Conservation (phyloP, 1,140 invertebrate genomes). For the Papilio xuthus region DNA sequence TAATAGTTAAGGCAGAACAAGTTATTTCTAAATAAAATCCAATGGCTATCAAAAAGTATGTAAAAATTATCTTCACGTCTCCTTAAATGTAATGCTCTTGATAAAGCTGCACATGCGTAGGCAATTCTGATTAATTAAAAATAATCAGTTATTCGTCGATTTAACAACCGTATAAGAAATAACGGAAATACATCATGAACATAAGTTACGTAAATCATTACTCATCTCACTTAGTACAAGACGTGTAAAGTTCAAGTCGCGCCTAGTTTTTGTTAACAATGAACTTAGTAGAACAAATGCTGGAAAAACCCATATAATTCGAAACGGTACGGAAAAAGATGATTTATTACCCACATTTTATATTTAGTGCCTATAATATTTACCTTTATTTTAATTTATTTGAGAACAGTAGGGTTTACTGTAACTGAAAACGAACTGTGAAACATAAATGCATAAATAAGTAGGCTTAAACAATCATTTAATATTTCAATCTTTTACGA, state of each 20-base stretch:
- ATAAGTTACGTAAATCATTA: not conserved
- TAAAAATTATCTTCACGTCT: too few species aligned
- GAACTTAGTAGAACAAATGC: constrained; percentile 6
- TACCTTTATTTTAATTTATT: not conserved
- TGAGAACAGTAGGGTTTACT: not conserved
- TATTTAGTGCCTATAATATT: not conserved
- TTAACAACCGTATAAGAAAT: not conserved
- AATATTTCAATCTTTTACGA: too few species aligned
- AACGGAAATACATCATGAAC: not conserved
- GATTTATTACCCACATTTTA: constrained; percentile 30
- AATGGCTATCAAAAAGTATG: too few species aligned
- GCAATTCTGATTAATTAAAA: too few species aligned
- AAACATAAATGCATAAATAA: too few species aligned
- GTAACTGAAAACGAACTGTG: not conserved
- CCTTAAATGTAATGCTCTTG: too few species aligned
- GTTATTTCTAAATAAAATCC: too few species aligned
- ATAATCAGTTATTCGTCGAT: not conserved
- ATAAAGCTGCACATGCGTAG: too few species aligned
- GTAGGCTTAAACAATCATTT: too few species aligned
- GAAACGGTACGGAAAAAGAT: constrained; percentile 12
- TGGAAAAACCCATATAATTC: constrained; percentile 19
- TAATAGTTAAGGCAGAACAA: too few species aligned
- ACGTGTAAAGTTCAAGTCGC: not conserved
- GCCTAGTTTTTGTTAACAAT: constrained; percentile 16
- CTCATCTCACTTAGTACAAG: not conserved